Percentiles rank a stretch among this genome's conserved stretches.
phyloP scores from a whole-genome alignment of 1,140 invertebrate genomes.

The Drosophila malerkotliana region DNA sequence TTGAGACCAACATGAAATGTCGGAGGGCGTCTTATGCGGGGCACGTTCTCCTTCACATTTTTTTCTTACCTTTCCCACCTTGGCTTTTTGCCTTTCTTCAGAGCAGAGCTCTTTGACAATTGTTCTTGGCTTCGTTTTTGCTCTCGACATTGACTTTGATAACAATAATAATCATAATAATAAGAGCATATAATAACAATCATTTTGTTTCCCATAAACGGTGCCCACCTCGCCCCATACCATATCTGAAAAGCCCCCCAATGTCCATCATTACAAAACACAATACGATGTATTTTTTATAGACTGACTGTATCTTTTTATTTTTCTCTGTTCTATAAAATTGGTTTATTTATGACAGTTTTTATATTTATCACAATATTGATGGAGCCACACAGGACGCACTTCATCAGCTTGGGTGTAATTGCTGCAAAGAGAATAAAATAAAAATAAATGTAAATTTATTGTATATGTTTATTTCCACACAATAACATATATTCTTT shows the following conservation, averaged over 20 bases:
- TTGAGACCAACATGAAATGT: constrained; percentile 38
- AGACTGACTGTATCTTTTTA: constrained; percentile 53
- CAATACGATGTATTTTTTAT: constrained; percentile 50
- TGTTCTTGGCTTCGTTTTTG: constrained; percentile 4
- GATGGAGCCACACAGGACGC: constrained; percentile 16
- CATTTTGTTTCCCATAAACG: constrained; percentile 68
- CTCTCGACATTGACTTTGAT: constrained; percentile 65
- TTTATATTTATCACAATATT: constrained; percentile 57
- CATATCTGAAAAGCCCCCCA: background rate
- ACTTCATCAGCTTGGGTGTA: constrained; percentile 20
- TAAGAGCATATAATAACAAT: constrained; percentile 73
- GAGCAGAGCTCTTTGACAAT: constrained; percentile 24
- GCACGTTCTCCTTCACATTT: constrained; percentile 42
- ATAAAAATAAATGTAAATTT: constrained; percentile 16
- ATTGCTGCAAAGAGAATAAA: constrained; percentile 29
- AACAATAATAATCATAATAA: constrained; percentile 67
- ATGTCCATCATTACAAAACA: constrained; percentile 28
- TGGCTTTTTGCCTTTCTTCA: constrained; percentile 21
- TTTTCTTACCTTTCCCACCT: constrained; percentile 27
- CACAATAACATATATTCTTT: constrained; percentile 23
- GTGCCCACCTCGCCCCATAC: constrained; percentile 6
- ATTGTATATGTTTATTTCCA: constrained; percentile 10
- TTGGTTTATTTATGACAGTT: constrained; percentile 66
- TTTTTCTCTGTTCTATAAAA: constrained; percentile 59
- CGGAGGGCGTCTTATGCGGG: constrained; percentile 51